phyloP scores from a whole-genome alignment of 2,113 vertebrate genomes.

The Microcebus griseorufus region DNA sequence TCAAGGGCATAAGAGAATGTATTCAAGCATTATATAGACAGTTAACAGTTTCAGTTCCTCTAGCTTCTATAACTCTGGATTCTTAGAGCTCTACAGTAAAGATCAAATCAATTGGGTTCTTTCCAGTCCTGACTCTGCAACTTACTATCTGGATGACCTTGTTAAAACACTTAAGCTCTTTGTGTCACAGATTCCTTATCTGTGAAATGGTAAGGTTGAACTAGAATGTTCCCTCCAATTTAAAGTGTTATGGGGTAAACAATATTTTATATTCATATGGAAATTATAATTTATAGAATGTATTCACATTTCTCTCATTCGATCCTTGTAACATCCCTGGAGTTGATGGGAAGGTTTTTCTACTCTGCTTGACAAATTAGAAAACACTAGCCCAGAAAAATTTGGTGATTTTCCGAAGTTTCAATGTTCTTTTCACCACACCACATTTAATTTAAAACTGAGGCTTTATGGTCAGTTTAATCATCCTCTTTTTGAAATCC shows the following conservation, averaged over 20 bases:
- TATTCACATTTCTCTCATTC: background rate
- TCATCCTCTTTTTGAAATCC: constrained; percentile 40
- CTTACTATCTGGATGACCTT: background rate
- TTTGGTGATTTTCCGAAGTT: background rate
- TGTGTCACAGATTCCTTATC: background rate
- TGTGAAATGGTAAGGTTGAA: background rate
- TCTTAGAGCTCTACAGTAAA: background rate
- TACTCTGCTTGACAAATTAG: background rate
- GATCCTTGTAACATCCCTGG: background rate
- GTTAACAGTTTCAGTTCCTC: background rate
- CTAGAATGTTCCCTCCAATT: background rate
- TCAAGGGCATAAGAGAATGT: background rate
- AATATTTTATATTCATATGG: background rate
- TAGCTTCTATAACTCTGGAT: background rate
- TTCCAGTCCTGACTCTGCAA: background rate
- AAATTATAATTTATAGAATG: background rate
- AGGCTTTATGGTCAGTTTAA: background rate
- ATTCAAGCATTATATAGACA: background rate
- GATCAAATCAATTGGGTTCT: background rate
- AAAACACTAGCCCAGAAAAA: constrained; percentile 13
- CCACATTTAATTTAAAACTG: constrained; percentile 19
- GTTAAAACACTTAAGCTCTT: background rate
- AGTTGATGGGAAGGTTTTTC: background rate
- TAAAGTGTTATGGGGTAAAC: background rate
- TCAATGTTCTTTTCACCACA: background rate